Percentiles rank a stretch among this genome's conserved stretches.
phyloP scores from a whole-genome alignment of 2,888 invertebrate species.

The Palloptera scutellata region DNA sequence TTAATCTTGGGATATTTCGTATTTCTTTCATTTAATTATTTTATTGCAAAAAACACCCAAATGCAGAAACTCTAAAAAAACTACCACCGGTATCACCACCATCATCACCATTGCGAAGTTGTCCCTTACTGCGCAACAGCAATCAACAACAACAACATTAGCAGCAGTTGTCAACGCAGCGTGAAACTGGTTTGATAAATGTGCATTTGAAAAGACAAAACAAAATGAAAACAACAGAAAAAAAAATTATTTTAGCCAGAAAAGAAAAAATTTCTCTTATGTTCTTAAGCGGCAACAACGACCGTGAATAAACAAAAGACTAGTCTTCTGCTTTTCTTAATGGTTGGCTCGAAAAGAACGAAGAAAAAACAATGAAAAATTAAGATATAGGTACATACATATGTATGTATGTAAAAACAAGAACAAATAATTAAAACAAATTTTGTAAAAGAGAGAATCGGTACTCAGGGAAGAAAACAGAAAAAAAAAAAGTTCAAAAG shows the following conservation, averaged over 20 bases:
- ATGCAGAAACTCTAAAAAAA: not conserved
- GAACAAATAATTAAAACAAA: too few species aligned
- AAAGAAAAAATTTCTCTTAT: too few species aligned
- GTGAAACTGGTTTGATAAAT: conserved; percentile 43
- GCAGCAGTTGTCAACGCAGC: conserved; percentile 41
- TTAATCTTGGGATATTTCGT: not conserved
- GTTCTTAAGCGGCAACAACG: conserved; percentile 5
- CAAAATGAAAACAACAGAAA: conserved; percentile 22
- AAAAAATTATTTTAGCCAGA: conserved; percentile 22
- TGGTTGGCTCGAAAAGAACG: not conserved
- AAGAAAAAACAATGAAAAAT: conserved; percentile 25
- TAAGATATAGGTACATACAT: too few species aligned
- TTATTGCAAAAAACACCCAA: not conserved
- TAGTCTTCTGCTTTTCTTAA: too few species aligned
- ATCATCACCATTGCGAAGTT: conserved; percentile 19
- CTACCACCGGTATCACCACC: conserved; percentile 20
- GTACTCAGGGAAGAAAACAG: conserved; percentile 10
- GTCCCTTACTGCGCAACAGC: conserved; percentile 26
- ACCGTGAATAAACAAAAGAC: conserved; percentile 16
- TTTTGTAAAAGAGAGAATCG: too few species aligned
- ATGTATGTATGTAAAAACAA: too few species aligned
- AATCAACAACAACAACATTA: conserved; percentile 9
- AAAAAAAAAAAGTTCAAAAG: conserved; percentile 27
- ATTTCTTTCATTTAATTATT: not conserved
- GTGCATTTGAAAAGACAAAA: conserved; percentile 34